Evolutionary conservation across 1,140 invertebrate genomes (phyloP).

Genomic region (Coptotermes formosanus): DNA sequence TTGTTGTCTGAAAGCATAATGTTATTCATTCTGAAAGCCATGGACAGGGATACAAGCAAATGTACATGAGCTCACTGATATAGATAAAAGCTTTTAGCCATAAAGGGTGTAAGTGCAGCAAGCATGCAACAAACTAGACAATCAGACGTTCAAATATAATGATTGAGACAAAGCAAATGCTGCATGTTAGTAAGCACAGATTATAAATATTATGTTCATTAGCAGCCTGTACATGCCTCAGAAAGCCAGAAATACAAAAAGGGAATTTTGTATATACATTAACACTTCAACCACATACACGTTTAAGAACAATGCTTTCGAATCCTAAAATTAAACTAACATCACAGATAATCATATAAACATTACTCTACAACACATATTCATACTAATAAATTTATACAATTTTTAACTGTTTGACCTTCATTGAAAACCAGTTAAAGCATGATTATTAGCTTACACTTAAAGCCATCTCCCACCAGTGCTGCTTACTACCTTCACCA

Average conservation of each 20-base stretch:
- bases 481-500: not conserved
- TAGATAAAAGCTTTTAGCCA: not conserved
- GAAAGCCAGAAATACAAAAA: no score
- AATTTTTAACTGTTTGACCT: no score
- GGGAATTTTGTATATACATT: no score
- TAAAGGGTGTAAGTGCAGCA: not conserved
- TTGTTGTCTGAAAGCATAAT: constrained; percentile 1
- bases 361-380: no score
- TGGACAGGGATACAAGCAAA: not conserved
- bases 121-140: not conserved
- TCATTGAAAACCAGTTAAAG: not conserved
- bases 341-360: no score
- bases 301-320: no score
- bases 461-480: constrained; percentile 11
- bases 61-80: not conserved
- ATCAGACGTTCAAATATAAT: not conserved
- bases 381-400: no score
- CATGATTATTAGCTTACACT: not conserved
- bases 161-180: not conserved
- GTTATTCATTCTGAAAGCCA: not conserved
- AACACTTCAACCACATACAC: no score
- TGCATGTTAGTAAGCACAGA: no score
- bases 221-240: no score
- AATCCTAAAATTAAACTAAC: no score
- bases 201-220: no score